phyloP scores from a whole-genome alignment of 1,140 invertebrate species.

The Pararge aegeria region DNA sequence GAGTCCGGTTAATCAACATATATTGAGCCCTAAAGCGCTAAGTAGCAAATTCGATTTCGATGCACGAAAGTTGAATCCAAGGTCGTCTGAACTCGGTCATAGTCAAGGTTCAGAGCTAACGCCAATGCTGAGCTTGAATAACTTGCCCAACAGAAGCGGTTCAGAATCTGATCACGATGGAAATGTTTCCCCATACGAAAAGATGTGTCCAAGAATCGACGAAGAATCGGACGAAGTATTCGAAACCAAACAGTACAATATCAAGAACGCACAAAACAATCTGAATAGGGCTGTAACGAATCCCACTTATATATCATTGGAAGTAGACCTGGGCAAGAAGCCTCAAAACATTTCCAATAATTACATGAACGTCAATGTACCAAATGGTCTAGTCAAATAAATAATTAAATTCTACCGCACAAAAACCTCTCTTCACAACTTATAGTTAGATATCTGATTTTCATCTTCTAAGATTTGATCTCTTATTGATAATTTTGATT shows the following conservation, averaged over 20 bases:
- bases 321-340: conserved; percentile 59
- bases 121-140: conserved; percentile 80
- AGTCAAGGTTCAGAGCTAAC: conserved; percentile 77
- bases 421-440: conserved; percentile 24
- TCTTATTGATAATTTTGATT: conserved; percentile 21
- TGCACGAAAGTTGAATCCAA: conserved; percentile 47
- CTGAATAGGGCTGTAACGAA: conserved; percentile 65
- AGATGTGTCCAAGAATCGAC: conserved; percentile 54
- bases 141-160: conserved; percentile 58
- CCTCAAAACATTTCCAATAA: conserved; percentile 55
- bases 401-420: conserved; percentile 28
- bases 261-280: conserved; percentile 82
- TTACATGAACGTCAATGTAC: conserved; percentile 59
- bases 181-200: conserved; percentile 55
- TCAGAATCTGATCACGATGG: conserved; percentile 70
- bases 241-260: conserved; percentile 80
- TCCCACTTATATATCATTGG: conserved; percentile 60
- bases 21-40: conserved; percentile 62
- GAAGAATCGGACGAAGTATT: conserved; percentile 68
- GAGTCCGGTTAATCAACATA: conserved; percentile 56
- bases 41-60: conserved; percentile 69
- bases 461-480: conserved; percentile 27
- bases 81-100: conserved; percentile 39
- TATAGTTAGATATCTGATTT: conserved; percentile 26
- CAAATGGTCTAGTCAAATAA: conserved; percentile 72